Evolutionary conservation across 2,113 vertebrate species (phyloP).

Genomic region (Epinephelus moara): DNA sequence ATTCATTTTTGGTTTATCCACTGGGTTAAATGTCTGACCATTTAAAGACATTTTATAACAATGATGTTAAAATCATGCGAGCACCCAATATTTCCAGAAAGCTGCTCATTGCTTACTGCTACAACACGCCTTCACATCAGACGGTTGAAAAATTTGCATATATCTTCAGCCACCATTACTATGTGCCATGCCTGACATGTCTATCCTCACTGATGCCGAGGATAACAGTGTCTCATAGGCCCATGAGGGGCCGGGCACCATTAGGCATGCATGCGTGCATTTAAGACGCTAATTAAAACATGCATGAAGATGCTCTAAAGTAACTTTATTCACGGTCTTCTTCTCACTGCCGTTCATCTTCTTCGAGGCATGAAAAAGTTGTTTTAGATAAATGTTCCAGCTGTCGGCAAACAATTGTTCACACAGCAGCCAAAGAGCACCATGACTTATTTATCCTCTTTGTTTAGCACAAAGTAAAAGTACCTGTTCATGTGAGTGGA

Average conservation of each 20-base stretch:
- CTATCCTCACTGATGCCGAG: background rate
- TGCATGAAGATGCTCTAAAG: background rate
- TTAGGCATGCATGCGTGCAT: background rate
- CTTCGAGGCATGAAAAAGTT: conserved; percentile 13
- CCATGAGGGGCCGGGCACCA: background rate
- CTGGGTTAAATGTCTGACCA: background rate
- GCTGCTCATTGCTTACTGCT: background rate
- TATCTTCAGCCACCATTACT: background rate
- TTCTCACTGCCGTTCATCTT: background rate
- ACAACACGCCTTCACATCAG: background rate
- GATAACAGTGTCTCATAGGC: background rate
- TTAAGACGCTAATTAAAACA: background rate
- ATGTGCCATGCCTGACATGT: conserved; percentile 5
- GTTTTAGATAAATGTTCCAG: conserved; percentile 5
- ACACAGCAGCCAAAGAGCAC: background rate
- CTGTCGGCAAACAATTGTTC: background rate
- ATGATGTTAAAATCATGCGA: background rate
- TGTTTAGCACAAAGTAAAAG: background rate
- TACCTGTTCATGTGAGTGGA: background rate
- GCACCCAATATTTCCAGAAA: background rate
- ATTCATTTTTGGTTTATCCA: background rate
- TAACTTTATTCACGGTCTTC: background rate
- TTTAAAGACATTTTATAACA: background rate
- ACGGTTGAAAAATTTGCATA: background rate
- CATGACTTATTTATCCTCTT: background rate